phyloP scores from a whole-genome alignment of 2,797 vertebrate species.

The Carapus acus region DNA sequence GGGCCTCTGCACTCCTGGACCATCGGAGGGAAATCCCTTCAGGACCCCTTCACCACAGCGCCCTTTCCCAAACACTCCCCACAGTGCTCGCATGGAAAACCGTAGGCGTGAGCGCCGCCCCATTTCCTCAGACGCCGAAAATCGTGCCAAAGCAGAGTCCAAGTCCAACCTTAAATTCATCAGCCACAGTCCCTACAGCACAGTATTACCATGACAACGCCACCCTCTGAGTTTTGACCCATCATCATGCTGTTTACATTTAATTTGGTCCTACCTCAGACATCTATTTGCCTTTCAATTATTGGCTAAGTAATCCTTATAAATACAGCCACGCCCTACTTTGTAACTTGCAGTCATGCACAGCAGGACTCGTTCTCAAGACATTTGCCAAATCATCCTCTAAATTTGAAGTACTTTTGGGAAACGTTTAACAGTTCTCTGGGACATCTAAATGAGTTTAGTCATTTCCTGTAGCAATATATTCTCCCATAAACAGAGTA shows the following conservation, averaged over 20 bases:
- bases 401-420: too few species aligned
- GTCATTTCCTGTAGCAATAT: not conserved
- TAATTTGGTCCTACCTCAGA: slow-evolving; percentile 52
- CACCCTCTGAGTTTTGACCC: not conserved
- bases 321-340: too few species aligned
- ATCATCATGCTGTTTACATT: slow-evolving; percentile 9
- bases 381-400: too few species aligned
- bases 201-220: slow-evolving; percentile 23
- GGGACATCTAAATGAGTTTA: too few species aligned
- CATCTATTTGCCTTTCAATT: slow-evolving; percentile 24
- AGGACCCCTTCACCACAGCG: slow-evolving; percentile 78
- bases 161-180: slow-evolving; percentile 22
- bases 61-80: slow-evolving; percentile 73
- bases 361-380: too few species aligned
- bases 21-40: slow-evolving; percentile 57
- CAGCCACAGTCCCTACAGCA: not conserved
- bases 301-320: slow-evolving; percentile 31
- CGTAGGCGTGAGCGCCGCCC: too few species aligned
- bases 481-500: too few species aligned
- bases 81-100: slow-evolving; percentile 71
- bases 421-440: too few species aligned
- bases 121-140: slow-evolving; percentile 13
- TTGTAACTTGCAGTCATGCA: slow-evolving; percentile 5
- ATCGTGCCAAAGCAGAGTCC: slow-evolving; percentile 18
- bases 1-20: slow-evolving; percentile 78